Conservation (phyloP, 1,140 invertebrate genomes). For the Zaprionus taronus region DNA sequence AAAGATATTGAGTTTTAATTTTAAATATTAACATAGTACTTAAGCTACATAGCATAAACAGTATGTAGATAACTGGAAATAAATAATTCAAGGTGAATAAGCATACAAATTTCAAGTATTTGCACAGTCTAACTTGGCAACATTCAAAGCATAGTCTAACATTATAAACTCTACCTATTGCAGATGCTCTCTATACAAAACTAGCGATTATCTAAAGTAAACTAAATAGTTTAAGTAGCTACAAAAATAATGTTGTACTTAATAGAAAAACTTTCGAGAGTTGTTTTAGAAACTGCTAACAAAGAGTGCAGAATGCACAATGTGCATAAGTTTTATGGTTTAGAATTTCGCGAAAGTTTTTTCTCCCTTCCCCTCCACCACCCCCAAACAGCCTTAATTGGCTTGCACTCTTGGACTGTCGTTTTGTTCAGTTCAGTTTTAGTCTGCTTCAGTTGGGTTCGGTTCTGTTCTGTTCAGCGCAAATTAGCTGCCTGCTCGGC, state of each 20-base stretch:
- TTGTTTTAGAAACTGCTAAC: not conserved
- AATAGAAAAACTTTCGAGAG: conserved; percentile 1
- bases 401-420: not conserved
- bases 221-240: conserved; percentile 4
- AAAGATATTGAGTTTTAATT: too few relatives aligned
- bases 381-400: not conserved
- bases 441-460: too few relatives aligned
- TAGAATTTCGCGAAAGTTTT: conserved; percentile 1
- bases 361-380: not conserved
- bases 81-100: too few relatives aligned
- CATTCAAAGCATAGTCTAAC: too few relatives aligned
- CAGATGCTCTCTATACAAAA: not conserved
- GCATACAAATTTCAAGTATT: not conserved
- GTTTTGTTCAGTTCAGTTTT: not conserved
- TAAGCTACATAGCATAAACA: too few relatives aligned
- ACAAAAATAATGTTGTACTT: not conserved
- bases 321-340: conserved; percentile 4
- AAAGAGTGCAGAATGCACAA: not conserved
- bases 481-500: conserved; percentile 64
- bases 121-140: not conserved
- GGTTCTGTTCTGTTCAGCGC: conserved; percentile 42
- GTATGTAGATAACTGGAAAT: too few relatives aligned
- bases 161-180: too few relatives aligned
- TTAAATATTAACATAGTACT: too few relatives aligned
- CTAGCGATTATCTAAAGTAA: not conserved